phyloP scores from a whole-genome alignment of 2,888 invertebrate genomes.

The Lasius fuliginosus region DNA sequence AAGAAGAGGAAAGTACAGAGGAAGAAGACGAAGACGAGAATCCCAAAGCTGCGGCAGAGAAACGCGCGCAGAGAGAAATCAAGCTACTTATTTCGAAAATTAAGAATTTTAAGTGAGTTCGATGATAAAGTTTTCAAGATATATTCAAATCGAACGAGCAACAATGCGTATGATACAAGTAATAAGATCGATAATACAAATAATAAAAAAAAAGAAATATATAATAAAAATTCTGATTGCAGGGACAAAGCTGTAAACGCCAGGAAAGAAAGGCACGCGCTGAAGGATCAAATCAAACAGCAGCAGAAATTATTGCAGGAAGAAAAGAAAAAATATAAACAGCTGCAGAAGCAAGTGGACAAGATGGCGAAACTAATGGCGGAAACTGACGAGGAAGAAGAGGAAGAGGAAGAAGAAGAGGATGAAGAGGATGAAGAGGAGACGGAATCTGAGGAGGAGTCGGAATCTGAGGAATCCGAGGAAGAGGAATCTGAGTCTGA shows the following conservation, averaged over 20 bases:
- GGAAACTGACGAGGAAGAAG: conserved; percentile 91
- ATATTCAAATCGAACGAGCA: not conserved
- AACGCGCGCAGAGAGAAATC: conserved; percentile 90
- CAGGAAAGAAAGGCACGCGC: conserved; percentile 92
- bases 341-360: conserved; percentile 95
- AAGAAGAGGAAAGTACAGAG: conserved; percentile 88
- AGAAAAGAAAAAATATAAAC: conserved; percentile 94
- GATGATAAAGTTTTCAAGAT: not conserved
- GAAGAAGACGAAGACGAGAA: conserved; percentile 88
- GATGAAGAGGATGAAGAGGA: conserved; percentile 85
- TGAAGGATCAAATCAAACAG: conserved; percentile 94
- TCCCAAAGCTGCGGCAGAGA: conserved; percentile 89
- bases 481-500: conserved; percentile 89
- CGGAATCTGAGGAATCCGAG: conserved; percentile 85
- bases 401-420: conserved; percentile 89
- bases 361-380: conserved; percentile 97
- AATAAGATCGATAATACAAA: not conserved
- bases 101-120: conserved; percentile 85
- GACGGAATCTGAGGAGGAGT: conserved; percentile 88
- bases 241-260: conserved; percentile 91
- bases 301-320: conserved; percentile 92
- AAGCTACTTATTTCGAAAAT: conserved; percentile 89
- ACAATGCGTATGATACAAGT: not conserved
- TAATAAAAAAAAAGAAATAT: not conserved
- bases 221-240: conserved; percentile 28